Percentiles rank a stretch among this genome's conserved stretches.
Evolutionary conservation across 2,797 vertebrate genomes (phyloP).

Genomic region (Oreochromis grahami): DNA sequence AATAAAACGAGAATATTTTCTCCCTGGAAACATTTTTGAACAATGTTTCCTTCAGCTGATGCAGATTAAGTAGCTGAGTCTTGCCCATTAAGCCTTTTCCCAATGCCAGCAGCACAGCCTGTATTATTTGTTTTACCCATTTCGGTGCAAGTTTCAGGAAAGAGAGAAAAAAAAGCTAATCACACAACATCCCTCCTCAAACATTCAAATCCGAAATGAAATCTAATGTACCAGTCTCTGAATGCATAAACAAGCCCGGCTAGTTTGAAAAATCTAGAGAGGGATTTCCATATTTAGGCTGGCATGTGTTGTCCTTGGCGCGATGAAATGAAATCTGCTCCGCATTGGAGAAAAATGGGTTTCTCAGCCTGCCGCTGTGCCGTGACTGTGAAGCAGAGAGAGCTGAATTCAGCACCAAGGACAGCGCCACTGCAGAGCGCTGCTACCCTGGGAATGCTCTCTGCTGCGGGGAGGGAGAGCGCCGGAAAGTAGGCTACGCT

Average conservation of each 20-base stretch:
- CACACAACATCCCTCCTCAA: not conserved
- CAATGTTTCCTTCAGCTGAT: slow-evolving; percentile 27
- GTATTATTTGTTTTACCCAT: not conserved
- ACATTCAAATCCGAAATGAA: not conserved
- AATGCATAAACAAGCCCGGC: not conserved
- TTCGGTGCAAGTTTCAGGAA: not conserved
- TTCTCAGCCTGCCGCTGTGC: slow-evolving; percentile 26
- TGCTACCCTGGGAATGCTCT: slow-evolving; percentile 43
- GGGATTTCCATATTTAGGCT: slow-evolving; percentile 27
- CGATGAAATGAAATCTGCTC: slow-evolving; percentile 37
- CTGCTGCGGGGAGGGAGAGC: not conserved
- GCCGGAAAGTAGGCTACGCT: slow-evolving; percentile 58
- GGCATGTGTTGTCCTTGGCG: slow-evolving; percentile 9
- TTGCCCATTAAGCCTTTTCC: slow-evolving; percentile 11
- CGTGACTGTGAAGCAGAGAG: slow-evolving; percentile 34
- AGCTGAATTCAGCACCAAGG: slow-evolving; percentile 75
- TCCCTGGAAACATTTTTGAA: not conserved
- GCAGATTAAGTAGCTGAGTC: slow-evolving; percentile 8
- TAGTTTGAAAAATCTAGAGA: not conserved
- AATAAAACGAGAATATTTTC: not conserved
- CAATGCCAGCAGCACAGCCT: slow-evolving; percentile 18
- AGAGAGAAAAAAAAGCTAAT: not conserved
- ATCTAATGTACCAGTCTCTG: not conserved
- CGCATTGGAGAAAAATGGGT: slow-evolving; percentile 2
- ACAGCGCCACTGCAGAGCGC: slow-evolving; percentile 63